Evolutionary conservation across 2,797 vertebrate genomes (phyloP), one percentile per base, ranked within the genome.

Genomic region (Bryconaethiops microstoma): DNA sequence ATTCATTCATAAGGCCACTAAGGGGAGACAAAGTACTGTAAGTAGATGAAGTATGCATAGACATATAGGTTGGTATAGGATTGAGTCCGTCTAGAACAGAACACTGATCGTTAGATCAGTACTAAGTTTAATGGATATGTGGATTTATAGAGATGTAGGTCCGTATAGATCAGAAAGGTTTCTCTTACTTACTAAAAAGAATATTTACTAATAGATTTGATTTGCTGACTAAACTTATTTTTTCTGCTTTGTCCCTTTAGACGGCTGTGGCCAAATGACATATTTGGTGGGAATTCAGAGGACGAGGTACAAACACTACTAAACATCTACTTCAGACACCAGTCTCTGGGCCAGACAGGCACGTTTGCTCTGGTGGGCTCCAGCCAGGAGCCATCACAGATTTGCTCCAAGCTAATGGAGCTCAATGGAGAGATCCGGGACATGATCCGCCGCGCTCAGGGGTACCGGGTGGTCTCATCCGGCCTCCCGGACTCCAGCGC

Each of bases 261-360:
- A 94, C 95, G 91, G 88, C 90, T 96, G 87, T 99, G 98, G 98
- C 97, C 98, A 82, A 95, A 93, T 29, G 96, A 98, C 60, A 98
- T 99, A 89, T 99, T 99, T 76, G 98, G 98, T 62, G 96, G 97
- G 89, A 94, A 89, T 87, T 95, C 97, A 16, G 98, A 99, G 2
- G 98, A 95, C 6, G 97, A 98, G 91, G 96, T 99, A 83, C 98
- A 99, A 93, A 99, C 98, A 1, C 94, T 99, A 72, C 96, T 99
- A 92, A 99, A 99, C 78, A 96, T 98, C 88, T 99, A 98, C 88
- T 99, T 99, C 88, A 96, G 96, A 77, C 98, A 99, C 91, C 98
- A 99, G 91, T 99, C 97, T 1, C 88, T 99, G 89, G 98, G 98
- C 69, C 98, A 99, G 93, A 99, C 97, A 0, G 97, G 98, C 81